Evolutionary conservation across 2,113 vertebrate species (phyloP), one percentile per base, ranked within the genome.

Genomic region (Hassar affinis): DNA sequence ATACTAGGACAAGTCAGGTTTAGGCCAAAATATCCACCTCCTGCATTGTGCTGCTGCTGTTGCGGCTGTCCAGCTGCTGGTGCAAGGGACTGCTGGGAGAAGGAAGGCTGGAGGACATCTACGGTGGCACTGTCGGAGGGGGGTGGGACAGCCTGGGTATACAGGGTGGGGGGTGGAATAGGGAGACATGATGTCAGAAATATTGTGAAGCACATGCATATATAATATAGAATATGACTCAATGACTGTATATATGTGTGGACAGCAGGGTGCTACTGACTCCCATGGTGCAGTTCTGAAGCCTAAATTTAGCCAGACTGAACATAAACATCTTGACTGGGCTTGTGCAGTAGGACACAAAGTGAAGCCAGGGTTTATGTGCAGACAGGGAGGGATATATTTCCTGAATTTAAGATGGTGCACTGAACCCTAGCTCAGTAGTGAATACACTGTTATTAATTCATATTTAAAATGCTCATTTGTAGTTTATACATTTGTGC

Each of bases 11-110:
- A 96, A 96, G 96, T 96, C 96, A 96, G 96, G 95, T 96, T 96
- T 96, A 97, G 96, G 96, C 95, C 96, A 96, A 96, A 96, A 97
- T 97, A 98, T 96, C 96, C 96, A 98, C 96, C 96, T 98, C 96
- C 96, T 96, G 94, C 95, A 94, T 93, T 94, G 88, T 96, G 95
- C 93, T 95, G 95, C 93, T 90, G 96, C 93, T 90, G 92, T 89
- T 90, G 92, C 89, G 94, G 92, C 91, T 94, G 90, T 96, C 96
- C 95, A 47, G 89, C 90, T 91, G 80, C 90, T 89, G 94, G 91
- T 89, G 94, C 91, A 91, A 93, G 93, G 86, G 90, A 90, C 15
- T 91, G 92, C 89, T 92, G 91, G 84, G 85, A 90, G 89, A 90
- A 90, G 91, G 94, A 83, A 87, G 89, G 94, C 91, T 92, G 90